phyloP scores from a whole-genome alignment of 2,113 vertebrate genomes.

The Beaufortia kweichowensis region DNA sequence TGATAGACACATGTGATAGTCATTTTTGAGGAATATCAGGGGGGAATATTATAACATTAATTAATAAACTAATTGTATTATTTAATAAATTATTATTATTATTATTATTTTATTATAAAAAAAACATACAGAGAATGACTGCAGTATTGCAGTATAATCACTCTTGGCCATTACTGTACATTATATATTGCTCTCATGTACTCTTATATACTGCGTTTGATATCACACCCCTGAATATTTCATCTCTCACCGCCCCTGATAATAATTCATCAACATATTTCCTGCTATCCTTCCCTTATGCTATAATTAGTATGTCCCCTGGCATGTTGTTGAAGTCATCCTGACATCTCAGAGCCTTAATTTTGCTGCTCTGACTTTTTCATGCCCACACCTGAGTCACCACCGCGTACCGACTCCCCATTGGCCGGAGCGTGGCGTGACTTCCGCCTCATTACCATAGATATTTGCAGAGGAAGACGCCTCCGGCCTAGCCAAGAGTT shows the following conservation, averaged over 20 bases:
- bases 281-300: slow-evolving; percentile 62
- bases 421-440: slow-evolving; percentile 63
- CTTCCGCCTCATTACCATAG: slow-evolving; percentile 69
- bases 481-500: slow-evolving; percentile 51
- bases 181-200: not conserved
- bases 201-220: slow-evolving; percentile 2
- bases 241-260: slow-evolving; percentile 1
- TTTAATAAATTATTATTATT: too few relatives aligned
- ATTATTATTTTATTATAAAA: too few relatives aligned
- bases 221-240: not conserved
- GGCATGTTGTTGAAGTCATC: slow-evolving; percentile 64
- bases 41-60: too few relatives aligned
- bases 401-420: slow-evolving; percentile 64
- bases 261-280: slow-evolving; percentile 47
- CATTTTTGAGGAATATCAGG: too few relatives aligned
- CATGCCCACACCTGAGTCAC: slow-evolving; percentile 71
- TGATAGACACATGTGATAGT: too few relatives aligned
- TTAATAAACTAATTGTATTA: too few relatives aligned
- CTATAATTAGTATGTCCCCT: slow-evolving; percentile 72
- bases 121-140: too few relatives aligned
- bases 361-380: slow-evolving; percentile 63
- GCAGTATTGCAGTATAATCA: too few relatives aligned
- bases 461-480: slow-evolving; percentile 58
- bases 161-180: not conserved
- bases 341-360: slow-evolving; percentile 66